phyloP scores from a whole-genome alignment of 1,140 invertebrate genomes.

The Apis laboriosa region DNA sequence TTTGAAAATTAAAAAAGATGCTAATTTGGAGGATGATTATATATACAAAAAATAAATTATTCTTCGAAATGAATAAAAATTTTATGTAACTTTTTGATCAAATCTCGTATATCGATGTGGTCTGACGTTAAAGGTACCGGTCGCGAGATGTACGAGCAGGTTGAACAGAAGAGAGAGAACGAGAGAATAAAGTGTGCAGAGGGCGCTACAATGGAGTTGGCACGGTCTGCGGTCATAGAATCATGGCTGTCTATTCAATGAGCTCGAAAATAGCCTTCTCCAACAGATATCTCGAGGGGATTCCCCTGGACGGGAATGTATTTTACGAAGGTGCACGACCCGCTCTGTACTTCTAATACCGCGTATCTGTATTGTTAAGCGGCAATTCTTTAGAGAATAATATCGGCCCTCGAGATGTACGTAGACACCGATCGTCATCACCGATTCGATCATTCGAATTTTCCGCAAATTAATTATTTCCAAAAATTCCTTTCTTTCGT shows the following conservation, averaged over 20 bases:
- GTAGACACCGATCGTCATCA: not conserved
- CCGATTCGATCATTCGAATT: conserved; percentile 12
- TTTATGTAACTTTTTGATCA: too few species aligned
- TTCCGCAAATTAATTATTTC: not conserved
- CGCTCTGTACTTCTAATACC: conserved; percentile 70
- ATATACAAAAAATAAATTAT: too few species aligned
- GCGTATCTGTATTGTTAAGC: conserved; percentile 72
- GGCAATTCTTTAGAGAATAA: conserved; percentile 54
- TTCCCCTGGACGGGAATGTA: conserved; percentile 70
- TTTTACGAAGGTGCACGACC: conserved; percentile 78
- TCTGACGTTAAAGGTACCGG: conserved; percentile 66
- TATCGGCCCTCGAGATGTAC: conserved; percentile 26
- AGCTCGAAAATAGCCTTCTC: conserved; percentile 81
- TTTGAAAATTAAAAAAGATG: too few species aligned
- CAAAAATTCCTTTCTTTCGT: too few species aligned
- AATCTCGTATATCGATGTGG: conserved; percentile 18
- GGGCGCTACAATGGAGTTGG: conserved; percentile 80
- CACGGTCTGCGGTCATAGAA: conserved; percentile 80
- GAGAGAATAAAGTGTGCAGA: conserved; percentile 77
- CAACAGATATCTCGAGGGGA: conserved; percentile 77
- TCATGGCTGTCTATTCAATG: conserved; percentile 81
- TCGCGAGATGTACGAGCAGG: conserved; percentile 71
- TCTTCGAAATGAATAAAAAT: too few species aligned
- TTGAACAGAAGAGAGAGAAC: conserved; percentile 73
- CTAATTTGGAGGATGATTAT: too few species aligned